Conservation (phyloP, 2,113 vertebrate species). For the Shinisaurus crocodilurus region DNA sequence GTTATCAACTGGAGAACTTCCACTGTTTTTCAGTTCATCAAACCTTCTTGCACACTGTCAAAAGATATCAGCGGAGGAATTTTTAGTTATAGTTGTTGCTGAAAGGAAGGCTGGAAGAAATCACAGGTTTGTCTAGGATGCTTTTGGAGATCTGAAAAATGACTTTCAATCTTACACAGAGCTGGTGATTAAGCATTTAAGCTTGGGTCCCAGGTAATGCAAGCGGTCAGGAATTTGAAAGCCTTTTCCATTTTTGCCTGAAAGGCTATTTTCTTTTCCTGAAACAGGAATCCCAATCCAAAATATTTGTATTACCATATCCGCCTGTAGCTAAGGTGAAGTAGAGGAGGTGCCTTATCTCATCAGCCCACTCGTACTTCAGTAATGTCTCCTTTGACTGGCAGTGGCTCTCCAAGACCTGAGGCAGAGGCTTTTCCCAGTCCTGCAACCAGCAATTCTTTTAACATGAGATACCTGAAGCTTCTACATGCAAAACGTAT, state of each 20-base stretch:
- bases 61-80: slow-evolving; percentile 55
- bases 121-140: not conserved
- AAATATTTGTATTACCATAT: not conserved
- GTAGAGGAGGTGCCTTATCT: not conserved
- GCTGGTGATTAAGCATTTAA: not conserved
- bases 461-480: not conserved
- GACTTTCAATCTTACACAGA: not conserved
- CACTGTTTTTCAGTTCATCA: slow-evolving; percentile 92
- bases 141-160: not conserved
- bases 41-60: slow-evolving; percentile 92
- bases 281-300: not conserved
- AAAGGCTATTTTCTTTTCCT: not conserved
- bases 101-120: not conserved
- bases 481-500: not conserved
- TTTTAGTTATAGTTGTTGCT: slow-evolving; percentile 41
- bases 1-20: slow-evolving; percentile 88
- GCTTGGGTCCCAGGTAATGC: not conserved
- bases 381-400: not conserved
- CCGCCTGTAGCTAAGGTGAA: not conserved
- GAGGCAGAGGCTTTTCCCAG: not conserved
- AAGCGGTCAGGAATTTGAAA: not conserved
- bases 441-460: not conserved
- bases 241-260: not conserved
- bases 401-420: not conserved
- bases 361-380: too few relatives aligned